phyloP scores from a whole-genome alignment of 2,797 vertebrate species.

The Steatocranus sp. region DNA sequence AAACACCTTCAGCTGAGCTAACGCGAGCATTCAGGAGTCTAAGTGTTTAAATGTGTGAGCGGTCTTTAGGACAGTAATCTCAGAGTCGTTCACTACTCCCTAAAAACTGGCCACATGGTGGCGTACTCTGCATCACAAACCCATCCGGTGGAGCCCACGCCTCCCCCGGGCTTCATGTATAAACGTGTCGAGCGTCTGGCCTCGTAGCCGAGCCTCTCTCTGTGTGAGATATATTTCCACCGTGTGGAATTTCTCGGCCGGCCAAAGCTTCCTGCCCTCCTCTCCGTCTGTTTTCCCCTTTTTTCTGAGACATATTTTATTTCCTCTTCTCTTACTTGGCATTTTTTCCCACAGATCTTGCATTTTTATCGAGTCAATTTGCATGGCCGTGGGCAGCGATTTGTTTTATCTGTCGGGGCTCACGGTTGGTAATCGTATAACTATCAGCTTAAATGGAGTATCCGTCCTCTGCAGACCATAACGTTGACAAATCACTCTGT shows the following conservation, averaged over 20 bases:
- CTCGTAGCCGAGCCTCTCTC: not conserved
- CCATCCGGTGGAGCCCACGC: not conserved
- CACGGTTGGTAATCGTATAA: conserved; percentile 20
- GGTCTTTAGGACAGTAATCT: not conserved
- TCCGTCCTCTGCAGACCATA: conserved; percentile 27
- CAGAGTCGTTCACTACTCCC: not conserved
- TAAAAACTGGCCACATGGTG: conserved; percentile 40
- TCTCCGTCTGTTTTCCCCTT: not conserved
- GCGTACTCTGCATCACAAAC: conserved; percentile 34
- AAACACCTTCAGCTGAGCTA: accelerated
- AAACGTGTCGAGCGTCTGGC: conserved; percentile 16
- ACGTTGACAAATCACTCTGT: conserved; percentile 39
- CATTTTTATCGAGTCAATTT: conserved; percentile 24
- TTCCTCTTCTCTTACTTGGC: not conserved
- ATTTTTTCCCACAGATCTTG: not conserved
- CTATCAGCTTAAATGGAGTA: conserved; percentile 37
- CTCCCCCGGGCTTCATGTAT: not conserved
- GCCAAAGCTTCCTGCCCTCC: not conserved
- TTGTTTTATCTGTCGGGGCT: conserved; percentile 34
- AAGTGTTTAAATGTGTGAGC: not conserved
- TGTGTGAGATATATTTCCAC: conserved; percentile 39
- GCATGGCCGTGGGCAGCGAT: conserved; percentile 9
- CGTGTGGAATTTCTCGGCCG: not conserved
- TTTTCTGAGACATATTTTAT: not conserved
- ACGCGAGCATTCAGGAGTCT: not conserved